These are phyloP conservation scores for Cryptocephalus moraei DNA, from an alignment of 2,888 invertebrate species.

Conservation along the genomic window DNA sequence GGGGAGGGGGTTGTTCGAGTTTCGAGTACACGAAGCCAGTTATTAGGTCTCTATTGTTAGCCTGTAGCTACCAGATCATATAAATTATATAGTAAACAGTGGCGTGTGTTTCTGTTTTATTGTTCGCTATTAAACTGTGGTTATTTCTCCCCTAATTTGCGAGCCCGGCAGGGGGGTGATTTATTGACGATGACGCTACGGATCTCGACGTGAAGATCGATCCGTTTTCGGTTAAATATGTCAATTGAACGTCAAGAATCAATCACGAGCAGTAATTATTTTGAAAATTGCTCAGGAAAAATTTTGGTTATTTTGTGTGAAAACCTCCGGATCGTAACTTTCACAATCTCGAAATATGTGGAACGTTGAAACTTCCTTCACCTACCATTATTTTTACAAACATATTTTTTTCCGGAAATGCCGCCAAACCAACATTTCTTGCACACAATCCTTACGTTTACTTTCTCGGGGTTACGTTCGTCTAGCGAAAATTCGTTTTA, in stretches of 20 bases:
- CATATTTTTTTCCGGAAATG: no score
- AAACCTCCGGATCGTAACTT: no score
- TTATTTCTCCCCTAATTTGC: constrained; percentile 23
- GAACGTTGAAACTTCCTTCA: no score
- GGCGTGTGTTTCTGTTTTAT: constrained; percentile 34
- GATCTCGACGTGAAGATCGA: not conserved
- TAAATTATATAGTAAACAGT: constrained; percentile 40
- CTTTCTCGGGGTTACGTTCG: no score
- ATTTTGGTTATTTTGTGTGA: no score
- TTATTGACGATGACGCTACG: constrained; percentile 6
- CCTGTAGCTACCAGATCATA: constrained; percentile 40
- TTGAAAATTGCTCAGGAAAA: no score
- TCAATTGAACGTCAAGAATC: not conserved
- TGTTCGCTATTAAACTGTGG: constrained; percentile 31
- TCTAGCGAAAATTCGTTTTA: no score
- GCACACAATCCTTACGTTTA: no score
- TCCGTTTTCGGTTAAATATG: constrained; percentile 1
- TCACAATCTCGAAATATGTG: no score
- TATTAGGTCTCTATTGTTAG: constrained; percentile 38
- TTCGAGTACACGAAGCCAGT: constrained; percentile 38
- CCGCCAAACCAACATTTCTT: no score
- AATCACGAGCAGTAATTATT: no score
- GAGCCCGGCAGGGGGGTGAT: constrained; percentile 6
- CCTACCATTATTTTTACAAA: no score
- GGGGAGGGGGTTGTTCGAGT: constrained; percentile 14